Evolutionary conservation across 2,888 invertebrate species (phyloP).

Genomic region (Cephalotes varians): DNA sequence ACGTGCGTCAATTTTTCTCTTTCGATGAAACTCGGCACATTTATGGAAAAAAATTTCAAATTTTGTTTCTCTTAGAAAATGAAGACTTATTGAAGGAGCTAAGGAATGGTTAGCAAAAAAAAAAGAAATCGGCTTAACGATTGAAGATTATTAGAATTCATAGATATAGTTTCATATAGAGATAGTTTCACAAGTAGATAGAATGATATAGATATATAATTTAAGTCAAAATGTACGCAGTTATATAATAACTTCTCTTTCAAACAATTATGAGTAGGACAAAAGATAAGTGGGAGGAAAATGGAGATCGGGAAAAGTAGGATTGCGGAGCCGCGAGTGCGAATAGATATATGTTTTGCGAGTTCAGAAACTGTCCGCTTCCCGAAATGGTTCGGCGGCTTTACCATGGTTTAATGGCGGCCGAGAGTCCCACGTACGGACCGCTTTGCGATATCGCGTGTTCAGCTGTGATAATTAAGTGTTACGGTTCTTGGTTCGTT

Average conservation of each 20-base stretch:
- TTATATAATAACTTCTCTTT: background rate
- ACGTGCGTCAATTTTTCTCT: background rate
- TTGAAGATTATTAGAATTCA: background rate
- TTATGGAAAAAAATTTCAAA: background rate
- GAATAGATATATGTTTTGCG: background rate
- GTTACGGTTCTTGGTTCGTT: slow-evolving; percentile 72
- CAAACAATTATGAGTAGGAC: background rate
- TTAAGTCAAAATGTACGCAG: background rate
- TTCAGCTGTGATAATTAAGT: slow-evolving; percentile 71
- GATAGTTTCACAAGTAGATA: background rate
- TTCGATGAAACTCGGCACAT: background rate
- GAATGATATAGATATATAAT: background rate
- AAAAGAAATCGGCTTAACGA: background rate
- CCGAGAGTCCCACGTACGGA: slow-evolving; percentile 33
- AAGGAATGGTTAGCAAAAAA: no score
- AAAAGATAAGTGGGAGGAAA: background rate
- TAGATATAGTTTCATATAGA: background rate
- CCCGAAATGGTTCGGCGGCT: slow-evolving; percentile 23
- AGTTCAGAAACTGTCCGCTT: slow-evolving; percentile 36
- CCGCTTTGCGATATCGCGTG: slow-evolving; percentile 57
- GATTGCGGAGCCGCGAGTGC: background rate
- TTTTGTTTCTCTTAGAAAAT: background rate
- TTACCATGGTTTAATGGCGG: slow-evolving; percentile 49
- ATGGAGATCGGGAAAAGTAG: background rate
- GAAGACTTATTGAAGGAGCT: background rate